phyloP scores from a whole-genome alignment of 2,888 invertebrate genomes.

The Thecocarcelia acutangulata region DNA sequence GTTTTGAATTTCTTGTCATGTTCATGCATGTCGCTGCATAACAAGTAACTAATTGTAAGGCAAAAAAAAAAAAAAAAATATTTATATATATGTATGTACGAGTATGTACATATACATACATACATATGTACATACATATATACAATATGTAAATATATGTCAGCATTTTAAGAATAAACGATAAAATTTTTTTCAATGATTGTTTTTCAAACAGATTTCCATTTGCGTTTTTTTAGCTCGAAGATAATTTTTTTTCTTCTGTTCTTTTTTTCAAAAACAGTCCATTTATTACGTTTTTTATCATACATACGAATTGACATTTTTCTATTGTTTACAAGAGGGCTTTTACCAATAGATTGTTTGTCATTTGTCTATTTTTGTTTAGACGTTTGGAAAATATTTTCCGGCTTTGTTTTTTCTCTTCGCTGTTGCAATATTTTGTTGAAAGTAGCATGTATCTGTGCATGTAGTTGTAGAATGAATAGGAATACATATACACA shows the following conservation, averaged over 20 bases:
- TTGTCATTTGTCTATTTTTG: constrained; percentile 49
- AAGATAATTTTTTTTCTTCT: background rate
- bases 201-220: background rate
- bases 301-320: background rate
- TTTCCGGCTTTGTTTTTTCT: background rate
- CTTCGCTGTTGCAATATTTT: constrained; percentile 13
- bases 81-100: no score
- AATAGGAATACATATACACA: no score
- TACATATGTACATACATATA: no score
- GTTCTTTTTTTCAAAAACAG: background rate
- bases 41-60: background rate
- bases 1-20: constrained; percentile 2
- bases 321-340: constrained; percentile 24
- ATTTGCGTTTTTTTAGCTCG: constrained; percentile 1
- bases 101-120: no score
- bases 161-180: background rate
- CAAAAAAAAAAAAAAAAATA: background rate
- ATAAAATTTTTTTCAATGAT: background rate
- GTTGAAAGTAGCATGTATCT: background rate
- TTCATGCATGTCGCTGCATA: constrained; percentile 3
- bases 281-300: constrained; percentile 9
- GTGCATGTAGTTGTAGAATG: background rate
- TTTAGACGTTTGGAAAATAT: constrained; percentile 29
- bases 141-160: background rate
- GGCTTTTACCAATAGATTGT: constrained; percentile 13